phyloP scores from a whole-genome alignment of 2,888 invertebrate species.

The Rhingia campestris region DNA sequence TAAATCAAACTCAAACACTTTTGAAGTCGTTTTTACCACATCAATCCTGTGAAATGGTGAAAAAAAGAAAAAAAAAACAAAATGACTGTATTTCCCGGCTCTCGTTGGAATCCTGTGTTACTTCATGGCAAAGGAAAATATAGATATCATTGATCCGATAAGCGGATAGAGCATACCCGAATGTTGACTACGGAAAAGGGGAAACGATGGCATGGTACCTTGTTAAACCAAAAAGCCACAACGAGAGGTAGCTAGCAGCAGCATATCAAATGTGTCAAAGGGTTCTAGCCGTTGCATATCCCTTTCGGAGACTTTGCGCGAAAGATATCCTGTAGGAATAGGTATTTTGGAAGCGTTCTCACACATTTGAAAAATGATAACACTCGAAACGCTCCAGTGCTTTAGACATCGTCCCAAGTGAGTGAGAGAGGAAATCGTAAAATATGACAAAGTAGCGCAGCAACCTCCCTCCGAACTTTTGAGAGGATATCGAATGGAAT shows the following conservation, averaged over 20 bases:
- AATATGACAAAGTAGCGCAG: slow-evolving; percentile 55
- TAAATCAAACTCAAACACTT: slow-evolving; percentile 67
- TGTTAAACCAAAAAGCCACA: slow-evolving; percentile 58
- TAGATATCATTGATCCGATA: slow-evolving; percentile 63
- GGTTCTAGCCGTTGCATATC: slow-evolving; percentile 6
- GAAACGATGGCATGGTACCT: neutral
- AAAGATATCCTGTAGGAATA: slow-evolving; percentile 4
- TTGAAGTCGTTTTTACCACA: slow-evolving; percentile 32
- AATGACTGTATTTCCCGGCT: slow-evolving; percentile 62
- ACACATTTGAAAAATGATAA: slow-evolving; percentile 36
- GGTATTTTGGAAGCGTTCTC: neutral
- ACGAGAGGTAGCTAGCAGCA: slow-evolving; percentile 44
- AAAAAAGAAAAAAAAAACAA: slow-evolving; percentile 26
- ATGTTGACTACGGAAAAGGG: neutral
- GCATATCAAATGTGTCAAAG: slow-evolving; percentile 40
- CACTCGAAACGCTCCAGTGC: slow-evolving; percentile 11
- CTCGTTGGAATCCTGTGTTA: slow-evolving; percentile 26
- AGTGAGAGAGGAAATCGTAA: slow-evolving; percentile 34
- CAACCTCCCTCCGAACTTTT: slow-evolving; percentile 17
- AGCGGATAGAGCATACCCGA: slow-evolving; percentile 60
- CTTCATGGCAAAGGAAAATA: slow-evolving; percentile 21
- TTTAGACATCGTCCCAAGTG: neutral
- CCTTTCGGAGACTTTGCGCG: slow-evolving; percentile 3
- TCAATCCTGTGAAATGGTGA: slow-evolving; percentile 24
- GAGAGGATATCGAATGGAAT: slow-evolving; percentile 63